phyloP scores from a whole-genome alignment of 2,888 invertebrate species.

The Helleia helle region DNA sequence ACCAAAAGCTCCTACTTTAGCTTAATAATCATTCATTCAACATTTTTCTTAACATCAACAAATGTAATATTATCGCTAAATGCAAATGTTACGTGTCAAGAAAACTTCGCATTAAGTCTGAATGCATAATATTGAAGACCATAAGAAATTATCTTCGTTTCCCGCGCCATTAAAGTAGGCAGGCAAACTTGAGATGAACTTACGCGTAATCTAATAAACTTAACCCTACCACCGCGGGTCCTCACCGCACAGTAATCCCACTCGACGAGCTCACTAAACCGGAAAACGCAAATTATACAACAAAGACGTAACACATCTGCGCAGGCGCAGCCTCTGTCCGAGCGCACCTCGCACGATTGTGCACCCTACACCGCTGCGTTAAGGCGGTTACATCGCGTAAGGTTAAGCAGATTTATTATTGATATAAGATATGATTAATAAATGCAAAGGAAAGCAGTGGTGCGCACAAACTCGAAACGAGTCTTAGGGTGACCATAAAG shows the following conservation, averaged over 20 bases:
- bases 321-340: conserved; percentile 34
- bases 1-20: too few relatives aligned
- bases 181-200: conserved; percentile 15
- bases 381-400: conserved; percentile 26
- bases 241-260: conserved; percentile 36
- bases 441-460: conserved; percentile 55
- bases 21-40: too few relatives aligned
- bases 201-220: conserved; percentile 37
- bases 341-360: conserved; percentile 21
- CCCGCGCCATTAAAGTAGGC: conserved; percentile 15
- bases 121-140: too few relatives aligned
- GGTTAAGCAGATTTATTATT: conserved; percentile 51
- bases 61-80: too few relatives aligned
- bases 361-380: conserved; percentile 26
- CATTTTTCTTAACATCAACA: too few relatives aligned
- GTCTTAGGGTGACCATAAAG: conserved; percentile 41
- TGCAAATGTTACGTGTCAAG: too few relatives aligned
- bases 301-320: conserved; percentile 71
- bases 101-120: too few relatives aligned
- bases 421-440: conserved; percentile 69
- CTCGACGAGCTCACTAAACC: conserved; percentile 64
- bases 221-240: conserved; percentile 25
- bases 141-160: too few relatives aligned
- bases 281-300: conserved; percentile 71
- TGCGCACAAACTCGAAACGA: conserved; percentile 49